Percentiles rank a stretch among this genome's conserved stretches.
phyloP scores from a whole-genome alignment of 2,888 invertebrate genomes.

The Eristalis arbustorum region DNA sequence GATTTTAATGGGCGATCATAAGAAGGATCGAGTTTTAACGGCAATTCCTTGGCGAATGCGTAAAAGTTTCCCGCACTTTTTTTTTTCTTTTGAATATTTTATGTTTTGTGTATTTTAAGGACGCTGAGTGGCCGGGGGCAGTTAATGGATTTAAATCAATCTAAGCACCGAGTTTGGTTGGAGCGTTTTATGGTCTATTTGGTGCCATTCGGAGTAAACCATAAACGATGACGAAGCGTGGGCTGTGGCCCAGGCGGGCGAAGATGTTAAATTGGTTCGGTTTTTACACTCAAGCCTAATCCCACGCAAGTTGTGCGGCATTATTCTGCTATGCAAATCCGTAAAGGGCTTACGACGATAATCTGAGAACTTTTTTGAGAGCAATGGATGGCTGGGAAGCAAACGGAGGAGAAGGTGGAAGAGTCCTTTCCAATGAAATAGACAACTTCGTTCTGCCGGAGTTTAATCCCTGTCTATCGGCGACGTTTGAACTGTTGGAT shows the following conservation, averaged over 20 bases:
- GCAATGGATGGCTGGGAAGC: too few relatives aligned
- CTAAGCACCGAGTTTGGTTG: background rate
- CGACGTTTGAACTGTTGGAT: too few relatives aligned
- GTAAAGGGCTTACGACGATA: background rate
- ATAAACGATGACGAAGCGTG: background rate
- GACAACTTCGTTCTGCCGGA: too few relatives aligned
- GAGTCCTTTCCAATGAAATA: too few relatives aligned
- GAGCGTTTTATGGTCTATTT: background rate
- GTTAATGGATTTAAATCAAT: background rate
- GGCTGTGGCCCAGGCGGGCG: background rate
- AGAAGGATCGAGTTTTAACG: constrained; percentile 9
- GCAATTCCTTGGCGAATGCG: background rate
- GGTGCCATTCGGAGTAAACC: background rate
- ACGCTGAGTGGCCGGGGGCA: background rate
- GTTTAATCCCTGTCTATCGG: too few relatives aligned
- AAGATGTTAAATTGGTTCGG: background rate
- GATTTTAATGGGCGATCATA: constrained; percentile 17
- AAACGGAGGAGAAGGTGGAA: too few relatives aligned
- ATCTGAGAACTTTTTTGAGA: background rate
- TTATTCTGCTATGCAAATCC: background rate
- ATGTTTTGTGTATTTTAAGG: background rate
- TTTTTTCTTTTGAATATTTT: background rate
- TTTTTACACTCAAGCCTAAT: background rate
- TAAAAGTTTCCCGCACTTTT: background rate
- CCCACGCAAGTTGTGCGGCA: background rate